These are phyloP conservation scores for Xenopus borealis DNA, from an alignment of 2,113 vertebrate genomes.

Conservation along the genomic window DNA sequence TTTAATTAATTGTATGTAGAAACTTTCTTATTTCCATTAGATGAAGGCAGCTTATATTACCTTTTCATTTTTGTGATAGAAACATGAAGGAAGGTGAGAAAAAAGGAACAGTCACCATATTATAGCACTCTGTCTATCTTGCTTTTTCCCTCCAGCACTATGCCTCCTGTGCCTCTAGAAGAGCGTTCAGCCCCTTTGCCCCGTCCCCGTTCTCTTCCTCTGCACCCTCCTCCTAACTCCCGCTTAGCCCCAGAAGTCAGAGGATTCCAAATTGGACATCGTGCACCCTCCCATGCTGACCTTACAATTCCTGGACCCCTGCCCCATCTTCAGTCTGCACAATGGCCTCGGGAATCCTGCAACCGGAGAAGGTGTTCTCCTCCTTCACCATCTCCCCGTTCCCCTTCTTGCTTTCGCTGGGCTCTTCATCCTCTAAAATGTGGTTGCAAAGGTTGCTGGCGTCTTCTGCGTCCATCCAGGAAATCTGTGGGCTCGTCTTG, in stretches of 20 bases:
- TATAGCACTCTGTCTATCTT: not conserved
- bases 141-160: slow-evolving; percentile 10
- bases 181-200: slow-evolving; percentile 79
- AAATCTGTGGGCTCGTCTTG: slow-evolving; percentile 75
- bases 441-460: slow-evolving; percentile 67
- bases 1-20: no score
- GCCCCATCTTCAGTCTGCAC: slow-evolving; percentile 54
- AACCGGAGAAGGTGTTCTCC: slow-evolving; percentile 64
- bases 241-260: slow-evolving; percentile 32
- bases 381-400: slow-evolving; percentile 51
- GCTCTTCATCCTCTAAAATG: slow-evolving; percentile 70
- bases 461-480: slow-evolving; percentile 66
- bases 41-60: no score
- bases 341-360: slow-evolving; percentile 63
- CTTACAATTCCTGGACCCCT: slow-evolving; percentile 59
- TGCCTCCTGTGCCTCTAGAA: slow-evolving; percentile 59
- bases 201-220: slow-evolving; percentile 48
- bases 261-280: slow-evolving; percentile 18
- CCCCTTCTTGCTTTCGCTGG: slow-evolving; percentile 71
- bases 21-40: no score
- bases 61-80: no score
- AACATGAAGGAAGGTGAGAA: no score
- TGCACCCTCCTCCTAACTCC: not conserved
- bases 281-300: slow-evolving; percentile 74
- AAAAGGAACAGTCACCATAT: no score